These are phyloP conservation scores for Semotilus atromaculatus DNA, from an alignment of 2,797 vertebrate species.

Conservation along the genomic window DNA sequence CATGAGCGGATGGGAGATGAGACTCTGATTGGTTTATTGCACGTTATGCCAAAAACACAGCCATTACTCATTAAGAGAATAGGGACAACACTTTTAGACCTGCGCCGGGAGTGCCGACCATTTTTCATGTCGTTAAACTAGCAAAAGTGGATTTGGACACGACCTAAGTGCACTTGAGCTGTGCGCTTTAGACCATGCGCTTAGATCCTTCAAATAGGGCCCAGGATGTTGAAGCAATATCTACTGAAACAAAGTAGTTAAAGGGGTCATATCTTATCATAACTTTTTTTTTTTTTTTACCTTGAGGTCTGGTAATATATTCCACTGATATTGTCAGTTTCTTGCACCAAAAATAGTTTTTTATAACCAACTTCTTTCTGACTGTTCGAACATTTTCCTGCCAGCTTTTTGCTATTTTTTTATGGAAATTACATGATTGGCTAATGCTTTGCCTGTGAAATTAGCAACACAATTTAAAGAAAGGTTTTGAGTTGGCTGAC, in stretches of 20 bases:
- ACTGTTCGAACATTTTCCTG: background rate
- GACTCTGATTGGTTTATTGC: too few species aligned
- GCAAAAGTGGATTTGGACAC: too few species aligned
- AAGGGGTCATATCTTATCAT: background rate
- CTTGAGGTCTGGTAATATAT: background rate
- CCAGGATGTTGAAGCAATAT: background rate
- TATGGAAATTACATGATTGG: background rate
- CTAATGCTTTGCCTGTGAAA: background rate
- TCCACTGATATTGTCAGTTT: conserved; percentile 8
- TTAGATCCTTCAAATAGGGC: too few species aligned
- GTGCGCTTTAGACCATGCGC: too few species aligned
- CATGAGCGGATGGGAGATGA: too few species aligned
- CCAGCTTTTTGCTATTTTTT: background rate
- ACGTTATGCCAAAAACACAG: too few species aligned
- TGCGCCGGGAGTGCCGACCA: too few species aligned
- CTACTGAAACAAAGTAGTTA: background rate
- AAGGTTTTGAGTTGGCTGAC: background rate
- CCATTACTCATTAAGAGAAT: too few species aligned
- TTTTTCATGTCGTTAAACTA: too few species aligned
- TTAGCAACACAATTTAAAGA: too few species aligned
- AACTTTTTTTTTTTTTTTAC: background rate
- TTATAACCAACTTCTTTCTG: background rate
- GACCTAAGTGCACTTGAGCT: too few species aligned
- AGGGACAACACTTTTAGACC: background rate
- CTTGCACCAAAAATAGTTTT: background rate